Evolutionary conservation across 2,888 invertebrate genomes (phyloP), one percentile per base, ranked within the genome.

Genomic region (Ptychoptera contaminata): DNA sequence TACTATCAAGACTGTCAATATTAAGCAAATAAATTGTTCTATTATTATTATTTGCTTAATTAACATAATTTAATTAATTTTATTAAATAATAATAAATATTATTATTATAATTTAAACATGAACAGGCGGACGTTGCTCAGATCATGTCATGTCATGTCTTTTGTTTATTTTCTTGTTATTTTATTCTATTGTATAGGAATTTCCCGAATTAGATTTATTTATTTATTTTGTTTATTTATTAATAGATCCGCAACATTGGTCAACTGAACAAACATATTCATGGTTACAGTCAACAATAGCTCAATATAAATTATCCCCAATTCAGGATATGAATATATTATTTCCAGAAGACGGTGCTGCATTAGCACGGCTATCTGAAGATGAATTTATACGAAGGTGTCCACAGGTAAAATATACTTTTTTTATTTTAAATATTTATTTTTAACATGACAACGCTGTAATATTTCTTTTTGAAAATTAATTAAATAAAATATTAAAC

Each of bases 181-280:
- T 34, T 15, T 41, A 11, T n/a, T 41, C 31, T 32, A 32, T 16
- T 42, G 31, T 42, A 42, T 15, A n/a, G 34, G n/a, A n/a, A 30
- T 12, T 40, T 31, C 34, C 12, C 34, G 16, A 16, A 42, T 42
- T 16, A 32, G 31, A 32, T 35, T 42, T 42, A 14, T 34, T 15
- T 35, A 29, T 15, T 8, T 31, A 31, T 31, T 15, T 12, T 29
- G 11, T 23, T 15, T 37, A 15, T 40, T 40, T 53, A 41, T 47
- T 68, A 68, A 8, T 68, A 93, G 93, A 93, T 75, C 92, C 93
- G 50, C 74, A 77, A 59, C 76, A 79, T 55, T 94, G 93, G 93
- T 82, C 79, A 54, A 69, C 77, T 12, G 74, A 77, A 47, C 84
- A 93, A 61, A 91, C 90, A 40, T 81, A 83, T 52, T 77, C 85